Evolutionary conservation across 2,888 invertebrate genomes (phyloP), one percentile per base, ranked within the genome.

Genomic region (Flabesymbios commensalis): DNA sequence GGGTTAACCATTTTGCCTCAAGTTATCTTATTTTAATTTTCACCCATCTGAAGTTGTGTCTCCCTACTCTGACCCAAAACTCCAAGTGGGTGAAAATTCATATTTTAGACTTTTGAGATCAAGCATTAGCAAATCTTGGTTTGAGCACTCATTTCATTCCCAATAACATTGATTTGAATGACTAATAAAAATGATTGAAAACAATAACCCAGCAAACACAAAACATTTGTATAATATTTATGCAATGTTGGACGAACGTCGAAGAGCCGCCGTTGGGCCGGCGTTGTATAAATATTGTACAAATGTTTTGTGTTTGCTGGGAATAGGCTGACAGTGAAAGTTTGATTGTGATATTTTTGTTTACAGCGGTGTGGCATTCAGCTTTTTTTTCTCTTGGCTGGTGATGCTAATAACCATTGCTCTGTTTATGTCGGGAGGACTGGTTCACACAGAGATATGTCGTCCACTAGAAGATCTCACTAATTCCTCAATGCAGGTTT

Each of bases 281-380:
- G n/a, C n/a, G n/a, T n/a, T n/a, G n/a, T n/a, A n/a, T n/a, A n/a
- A n/a, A n/a, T n/a, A n/a, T n/a, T n/a, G n/a, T n/a, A n/a, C n/a
- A n/a, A n/a, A n/a, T n/a, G n/a, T n/a, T n/a, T n/a, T n/a, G n/a
- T n/a, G n/a, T n/a, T n/a, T n/a, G n/a, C n/a, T 2, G 2, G 10
- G 2, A n/a, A 19, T 45, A 22, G 10, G n/a, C 10, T n/a, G 10
- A 17, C 10, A 17, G 10, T 22, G n/a, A n/a, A 43, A 4, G 7
- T 53, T 5, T 14, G 5, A 53, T 39, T 32, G 36, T 24, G 22
- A n/a, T n/a, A n/a, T n/a, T n/a, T 36, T 29, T 33, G 1, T 19
- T 74, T 72, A 29, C 74, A 81, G 80, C 33, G 79, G 78, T 49
- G 76, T 80, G 36, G 78, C 72, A 19, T 76, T 77, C 65, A 72